These are phyloP conservation scores for Actinemys pallida DNA, from an alignment of 2,113 vertebrate species.

Conservation along the genomic window DNA sequence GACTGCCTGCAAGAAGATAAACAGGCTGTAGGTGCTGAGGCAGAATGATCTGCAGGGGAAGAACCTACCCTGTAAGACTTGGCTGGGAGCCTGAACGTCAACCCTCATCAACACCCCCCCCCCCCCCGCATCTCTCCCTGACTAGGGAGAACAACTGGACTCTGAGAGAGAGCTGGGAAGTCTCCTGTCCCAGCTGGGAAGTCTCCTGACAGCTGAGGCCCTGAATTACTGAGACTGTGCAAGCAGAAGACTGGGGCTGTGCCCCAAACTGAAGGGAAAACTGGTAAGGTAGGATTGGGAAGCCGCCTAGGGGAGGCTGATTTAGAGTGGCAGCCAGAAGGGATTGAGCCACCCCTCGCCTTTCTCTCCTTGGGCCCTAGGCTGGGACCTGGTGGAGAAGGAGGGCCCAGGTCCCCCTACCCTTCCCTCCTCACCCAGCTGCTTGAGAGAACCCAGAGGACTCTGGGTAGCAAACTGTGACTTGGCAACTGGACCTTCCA, in stretches of 20 bases:
- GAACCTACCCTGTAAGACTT: not conserved
- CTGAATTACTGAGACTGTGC: not conserved
- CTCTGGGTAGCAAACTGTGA: not conserved
- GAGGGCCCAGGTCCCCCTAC: not conserved
- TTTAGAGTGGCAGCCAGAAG: not conserved
- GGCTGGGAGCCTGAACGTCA: not conserved
- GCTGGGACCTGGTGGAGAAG: not conserved
- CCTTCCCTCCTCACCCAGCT: not conserved
- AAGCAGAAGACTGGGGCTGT: not conserved
- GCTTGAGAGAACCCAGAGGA: not conserved
- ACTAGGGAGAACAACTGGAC: not conserved
- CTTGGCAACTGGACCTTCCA: not conserved
- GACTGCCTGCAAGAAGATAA: not conserved
- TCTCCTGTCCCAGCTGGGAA: not conserved
- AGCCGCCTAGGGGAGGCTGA: not conserved
- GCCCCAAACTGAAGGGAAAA: not conserved
- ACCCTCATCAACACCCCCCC: no score
- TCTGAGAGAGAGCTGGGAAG: not conserved
- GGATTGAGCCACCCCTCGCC: not conserved
- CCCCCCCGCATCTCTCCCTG: not conserved
- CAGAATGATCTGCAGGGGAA: not conserved
- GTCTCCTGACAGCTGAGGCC: not conserved
- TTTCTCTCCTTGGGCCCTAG: not conserved
- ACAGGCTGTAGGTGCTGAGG: not conserved
- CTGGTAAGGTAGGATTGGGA: not conserved